phyloP scores from a whole-genome alignment of 2,113 vertebrate genomes.

The Gracilinanus agilis region DNA sequence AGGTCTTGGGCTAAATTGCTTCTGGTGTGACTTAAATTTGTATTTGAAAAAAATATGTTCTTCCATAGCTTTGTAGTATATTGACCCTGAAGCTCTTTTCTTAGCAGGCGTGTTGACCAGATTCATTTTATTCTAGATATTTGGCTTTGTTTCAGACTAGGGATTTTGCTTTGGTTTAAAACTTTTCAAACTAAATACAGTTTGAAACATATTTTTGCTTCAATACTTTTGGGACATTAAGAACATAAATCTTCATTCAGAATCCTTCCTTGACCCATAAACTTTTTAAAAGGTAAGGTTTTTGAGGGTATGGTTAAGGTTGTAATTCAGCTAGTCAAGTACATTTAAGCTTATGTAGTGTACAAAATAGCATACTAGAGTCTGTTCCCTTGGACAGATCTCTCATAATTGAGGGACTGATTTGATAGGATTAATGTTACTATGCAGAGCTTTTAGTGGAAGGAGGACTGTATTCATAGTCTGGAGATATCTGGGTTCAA shows the following conservation, averaged over 20 bases:
- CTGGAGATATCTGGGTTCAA: neutral
- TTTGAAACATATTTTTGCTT: slow-evolving; percentile 45
- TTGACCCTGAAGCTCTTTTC: slow-evolving; percentile 48
- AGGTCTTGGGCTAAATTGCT: slow-evolving; percentile 31
- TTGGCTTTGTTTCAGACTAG: slow-evolving; percentile 52
- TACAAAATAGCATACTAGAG: neutral
- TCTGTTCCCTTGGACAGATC: slow-evolving; percentile 38
- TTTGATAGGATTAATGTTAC: slow-evolving; percentile 21
- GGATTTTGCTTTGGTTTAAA: slow-evolving; percentile 38
- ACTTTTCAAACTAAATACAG: slow-evolving; percentile 36
- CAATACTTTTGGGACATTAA: slow-evolving; percentile 39
- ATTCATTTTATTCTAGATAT: slow-evolving; percentile 45
- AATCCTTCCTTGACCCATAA: slow-evolving; percentile 41
- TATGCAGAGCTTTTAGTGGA: neutral
- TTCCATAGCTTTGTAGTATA: neutral
- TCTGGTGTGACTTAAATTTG: slow-evolving; percentile 37
- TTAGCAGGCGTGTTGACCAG: neutral
- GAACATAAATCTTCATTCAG: neutral
- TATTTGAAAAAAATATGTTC: slow-evolving; percentile 45
- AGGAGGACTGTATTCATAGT: neutral
- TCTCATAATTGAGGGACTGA: slow-evolving; percentile 33
- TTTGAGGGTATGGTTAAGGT: neutral
- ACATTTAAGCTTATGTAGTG: slow-evolving; percentile 14
- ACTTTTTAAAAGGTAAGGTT: slow-evolving; percentile 37
- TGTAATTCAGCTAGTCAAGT: slow-evolving; percentile 9